phyloP scores from a whole-genome alignment of 2,888 invertebrate genomes.

The Celastrina argiolus region DNA sequence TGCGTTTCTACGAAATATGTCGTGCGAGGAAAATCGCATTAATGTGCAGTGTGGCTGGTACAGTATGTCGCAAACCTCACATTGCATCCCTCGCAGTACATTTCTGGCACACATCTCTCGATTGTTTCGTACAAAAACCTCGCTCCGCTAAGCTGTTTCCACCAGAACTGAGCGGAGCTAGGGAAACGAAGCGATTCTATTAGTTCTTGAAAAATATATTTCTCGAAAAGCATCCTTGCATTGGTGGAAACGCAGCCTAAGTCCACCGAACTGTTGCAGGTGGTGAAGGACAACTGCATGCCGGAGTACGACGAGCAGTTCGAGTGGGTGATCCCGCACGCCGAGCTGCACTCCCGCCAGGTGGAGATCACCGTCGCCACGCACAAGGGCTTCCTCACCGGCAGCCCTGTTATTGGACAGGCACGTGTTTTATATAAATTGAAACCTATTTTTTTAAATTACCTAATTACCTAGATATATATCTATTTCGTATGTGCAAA shows the following conservation, averaged over 20 bases:
- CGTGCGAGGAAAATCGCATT: too few relatives aligned
- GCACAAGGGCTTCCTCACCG: constrained; percentile 90
- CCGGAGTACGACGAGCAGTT: constrained; percentile 94
- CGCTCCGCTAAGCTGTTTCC: too few relatives aligned
- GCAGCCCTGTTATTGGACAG: constrained; percentile 90
- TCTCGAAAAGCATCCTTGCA: not conserved
- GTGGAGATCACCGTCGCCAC: constrained; percentile 93
- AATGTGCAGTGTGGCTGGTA: too few relatives aligned
- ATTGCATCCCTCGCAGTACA: too few relatives aligned
- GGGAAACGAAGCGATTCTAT: too few relatives aligned
- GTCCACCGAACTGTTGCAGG: constrained; percentile 55
- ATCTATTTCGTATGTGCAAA: too few relatives aligned
- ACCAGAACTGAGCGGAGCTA: too few relatives aligned
- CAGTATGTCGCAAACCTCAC: too few relatives aligned
- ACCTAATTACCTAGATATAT: not conserved
- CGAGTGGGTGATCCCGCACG: constrained; percentile 90
- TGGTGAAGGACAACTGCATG: constrained; percentile 92
- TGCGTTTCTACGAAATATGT: too few relatives aligned
- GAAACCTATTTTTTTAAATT: too few relatives aligned
- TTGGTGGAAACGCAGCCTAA: not conserved
- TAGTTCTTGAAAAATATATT: not conserved
- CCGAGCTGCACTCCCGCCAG: constrained; percentile 86
- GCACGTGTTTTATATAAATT: constrained; percentile 66
- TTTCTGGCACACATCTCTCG: too few relatives aligned
- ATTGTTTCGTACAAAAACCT: too few relatives aligned